Evolutionary conservation across 2,113 vertebrate genomes (phyloP).

Genomic region (Catharus minimus): DNA sequence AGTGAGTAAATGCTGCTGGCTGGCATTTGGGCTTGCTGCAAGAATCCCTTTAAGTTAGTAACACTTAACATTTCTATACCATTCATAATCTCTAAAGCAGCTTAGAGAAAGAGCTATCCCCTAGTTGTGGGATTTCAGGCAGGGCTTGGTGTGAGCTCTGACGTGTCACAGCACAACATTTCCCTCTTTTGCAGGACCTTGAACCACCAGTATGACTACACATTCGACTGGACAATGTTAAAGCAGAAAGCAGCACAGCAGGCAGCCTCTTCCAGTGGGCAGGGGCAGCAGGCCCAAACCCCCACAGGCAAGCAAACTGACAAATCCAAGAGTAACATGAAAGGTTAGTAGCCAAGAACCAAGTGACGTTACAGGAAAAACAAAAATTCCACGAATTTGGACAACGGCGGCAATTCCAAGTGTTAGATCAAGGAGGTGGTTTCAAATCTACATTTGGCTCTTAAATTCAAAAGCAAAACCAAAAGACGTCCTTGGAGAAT

Average conservation of each 20-base stretch:
- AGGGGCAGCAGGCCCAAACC: constrained; percentile 99
- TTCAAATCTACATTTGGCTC: constrained; percentile 86
- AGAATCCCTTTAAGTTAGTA: constrained; percentile 7
- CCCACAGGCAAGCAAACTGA: constrained; percentile 99
- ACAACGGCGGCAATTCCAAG: constrained; percentile 72
- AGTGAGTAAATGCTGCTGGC: background rate
- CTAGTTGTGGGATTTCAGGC: background rate
- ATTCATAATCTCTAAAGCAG: background rate
- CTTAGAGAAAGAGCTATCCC: background rate
- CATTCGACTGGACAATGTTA: constrained; percentile 99
- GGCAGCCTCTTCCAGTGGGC: constrained; percentile 97
- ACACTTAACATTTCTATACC: background rate
- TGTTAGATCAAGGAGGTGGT: constrained; percentile 89
- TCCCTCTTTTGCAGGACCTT: constrained; percentile 83
- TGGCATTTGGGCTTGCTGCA: constrained; percentile 3
- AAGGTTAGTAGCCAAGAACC: constrained; percentile 99
- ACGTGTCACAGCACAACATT: background rate
- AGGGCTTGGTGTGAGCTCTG: background rate
- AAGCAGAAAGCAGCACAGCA: constrained; percentile 99
- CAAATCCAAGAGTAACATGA: constrained; percentile 99
- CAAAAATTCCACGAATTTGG: constrained; percentile 81
- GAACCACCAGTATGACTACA: constrained; percentile 99
- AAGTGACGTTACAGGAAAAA: constrained; percentile 91
- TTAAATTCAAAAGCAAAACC: constrained; percentile 79
- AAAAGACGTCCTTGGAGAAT: constrained; percentile 99